Base-by-base conservation (phyloP, 2,797 vertebrate genomes). In the Urophycis tenuis region DNA sequence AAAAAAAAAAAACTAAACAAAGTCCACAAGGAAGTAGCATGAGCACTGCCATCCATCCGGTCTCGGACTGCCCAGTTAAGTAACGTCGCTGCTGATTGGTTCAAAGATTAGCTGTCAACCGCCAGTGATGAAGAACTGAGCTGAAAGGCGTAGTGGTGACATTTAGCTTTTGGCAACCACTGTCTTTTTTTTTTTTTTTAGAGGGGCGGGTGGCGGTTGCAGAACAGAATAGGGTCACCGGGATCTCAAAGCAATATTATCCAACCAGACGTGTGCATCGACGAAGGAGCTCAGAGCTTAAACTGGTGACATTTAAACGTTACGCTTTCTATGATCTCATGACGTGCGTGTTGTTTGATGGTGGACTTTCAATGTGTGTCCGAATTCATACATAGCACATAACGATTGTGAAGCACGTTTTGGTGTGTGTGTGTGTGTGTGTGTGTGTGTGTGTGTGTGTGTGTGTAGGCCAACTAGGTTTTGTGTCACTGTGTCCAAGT, bases 241-340 rank as follows among this genome's bases (percentile, higher is more conserved):
- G 72, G 78, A 81, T 84, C 80, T 81, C 81, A 79, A 80, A 87
- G 88, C 85, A 89, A 87, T 87, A 84, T 79, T 76, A 75, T 84
- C 75, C 75, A 71, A 81, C 34, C 32, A 77, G 75, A 74, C 39
- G 36, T 71, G 45, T 32, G 60, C 45, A n/a, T 71, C 71, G 32
- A 75, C 71, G 7, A 31, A 71, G 17, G 14, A 73, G 69, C 30
- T 31, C 71, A 45, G 34, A 83, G 75, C 36, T 75, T 64, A 36
- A 75, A 76, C 67, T 76, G 49, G 76, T 76, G 70, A n/a, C 60
- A 78, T 82, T 84, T 82, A 29, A 67, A 67, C 10, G n/a, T 67
- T 67, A 67, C 25, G n/a, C 29, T 77, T 78, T 45, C 73, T 78
- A 73, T 31, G 29, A 72, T 33, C 74, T 36, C 35, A 73, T 72